Conservation (phyloP, 2,113 vertebrate genomes). For the Oxygymnocypris stewartii region DNA sequence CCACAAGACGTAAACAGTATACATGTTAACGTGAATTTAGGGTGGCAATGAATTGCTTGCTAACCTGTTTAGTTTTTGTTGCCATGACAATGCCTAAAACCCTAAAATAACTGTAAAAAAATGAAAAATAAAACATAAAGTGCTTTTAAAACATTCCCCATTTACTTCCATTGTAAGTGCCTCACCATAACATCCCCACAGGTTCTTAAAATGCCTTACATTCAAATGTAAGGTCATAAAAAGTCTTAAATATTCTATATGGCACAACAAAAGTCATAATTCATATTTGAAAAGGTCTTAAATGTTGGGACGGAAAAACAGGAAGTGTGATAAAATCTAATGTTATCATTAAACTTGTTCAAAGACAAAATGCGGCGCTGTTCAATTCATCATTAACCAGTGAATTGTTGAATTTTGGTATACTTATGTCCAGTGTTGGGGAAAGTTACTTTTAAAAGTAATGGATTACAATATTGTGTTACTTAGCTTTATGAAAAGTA, state of each 20-base stretch:
- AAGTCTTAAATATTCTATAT: not conserved
- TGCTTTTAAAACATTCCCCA: no score
- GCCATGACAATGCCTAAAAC: not conserved
- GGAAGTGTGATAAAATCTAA: not conserved
- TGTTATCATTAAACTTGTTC: no score
- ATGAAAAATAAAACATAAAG: not conserved
- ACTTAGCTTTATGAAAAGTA: no score
- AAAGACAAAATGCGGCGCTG: no score
- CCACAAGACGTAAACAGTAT: not conserved
- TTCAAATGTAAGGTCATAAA: not conserved
- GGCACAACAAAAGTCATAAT: not conserved
- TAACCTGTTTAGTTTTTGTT: not conserved
- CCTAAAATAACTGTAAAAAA: not conserved
- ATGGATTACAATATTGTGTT: no score
- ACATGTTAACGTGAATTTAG: not conserved
- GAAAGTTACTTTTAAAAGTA: no score
- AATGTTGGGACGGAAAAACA: not conserved
- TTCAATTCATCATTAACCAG: no score
- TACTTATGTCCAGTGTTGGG: no score
- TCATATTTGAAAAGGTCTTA: not conserved
- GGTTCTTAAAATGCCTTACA: not conserved
- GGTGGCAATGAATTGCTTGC: not conserved
- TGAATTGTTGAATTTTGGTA: no score
- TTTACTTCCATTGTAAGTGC: not conserved
- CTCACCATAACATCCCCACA: not conserved